Base-by-base conservation (phyloP, 1,140 invertebrate species). In the Nebria ingens region DNA sequence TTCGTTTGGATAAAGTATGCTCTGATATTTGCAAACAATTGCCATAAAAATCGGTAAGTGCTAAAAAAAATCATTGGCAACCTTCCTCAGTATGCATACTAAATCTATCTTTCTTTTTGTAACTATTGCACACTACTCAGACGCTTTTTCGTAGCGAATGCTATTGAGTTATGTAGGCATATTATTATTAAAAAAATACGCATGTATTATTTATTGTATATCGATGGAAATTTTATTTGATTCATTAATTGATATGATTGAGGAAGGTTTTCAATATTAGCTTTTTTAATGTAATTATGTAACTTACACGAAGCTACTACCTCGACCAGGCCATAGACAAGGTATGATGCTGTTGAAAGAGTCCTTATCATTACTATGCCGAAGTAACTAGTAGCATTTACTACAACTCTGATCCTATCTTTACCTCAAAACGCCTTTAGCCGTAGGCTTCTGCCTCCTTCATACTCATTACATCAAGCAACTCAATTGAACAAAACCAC, bases 321-420 rank as follows among this genome's bases (percentile, higher is more conserved):
- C 25, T 6, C n/a, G 25, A 34, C 25, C 6, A 34, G 25, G 25
- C n/a, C 25, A 34, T n/a, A 6, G 25, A 34, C 25, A 34, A 34
- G 25, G 25, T 34, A 34, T 34, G 25, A 6, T 34, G 25, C 25
- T 34, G 25, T 34, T 34, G 6, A 9, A n/a, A 34, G n/a, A 34
- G 6, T 34, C 25, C 25, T 34, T 34, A n/a, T n/a, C n/a, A n/a
- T n/a, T n/a, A n/a, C n/a, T n/a, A 34, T 34, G 25, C 25, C 25
- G 6, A 34, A 45, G 40, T 45, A 45, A 45, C 40, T 45, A 17
- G 40, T 45, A 45, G 40, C 40, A 45, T 45, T 45, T 29, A 29
- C 25, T 29, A 29, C 25, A 6, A 4, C 4, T 45, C 40, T 45
- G 9, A 6, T 45, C 40, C 15, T n/a, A n/a, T n/a, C n/a, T n/a